Evolutionary conservation across 1,140 invertebrate genomes (phyloP), one percentile per base, ranked within the genome.

Genomic region (Hypothenemus hampei): DNA sequence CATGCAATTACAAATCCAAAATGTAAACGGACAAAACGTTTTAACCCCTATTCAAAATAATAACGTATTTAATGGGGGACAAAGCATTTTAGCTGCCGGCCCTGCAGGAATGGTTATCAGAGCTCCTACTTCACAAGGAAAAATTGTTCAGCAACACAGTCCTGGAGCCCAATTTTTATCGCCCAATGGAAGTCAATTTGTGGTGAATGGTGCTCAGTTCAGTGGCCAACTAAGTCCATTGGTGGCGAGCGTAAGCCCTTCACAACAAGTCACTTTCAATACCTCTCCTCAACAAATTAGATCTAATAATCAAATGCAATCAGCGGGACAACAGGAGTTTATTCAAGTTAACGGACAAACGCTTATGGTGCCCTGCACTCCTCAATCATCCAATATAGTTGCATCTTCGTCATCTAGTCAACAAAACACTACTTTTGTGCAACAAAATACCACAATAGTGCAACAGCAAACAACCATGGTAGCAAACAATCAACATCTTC

Each of bases 191-290:
- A 74, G 78, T 1, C 85, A 87, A 65, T 84, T 87, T 58, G 75
- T 86, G 50, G 80, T 87, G 22, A 86, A 85, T 53, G 84, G 85
- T 16, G 81, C 85, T 4, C 80, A 80, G 63, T 85, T 85, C 57
- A 84, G 83, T 26, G 87, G 87, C 1, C 87, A 90, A 63, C 59
- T 91, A 10, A 90, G 86, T 72, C 87, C 86, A 2, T 75, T 88
- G 37, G 77, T 88, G 0, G 81, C 85, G 0, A 86, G 81, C 61
- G 78, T 87, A 2, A 86, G 82, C 69, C 84, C 84, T 0, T 82
- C 80, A 41, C 82, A 81, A 58, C 80, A 80, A 60, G 81, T 70
- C 3, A 80, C 82, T 0, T 85, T 85, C 58, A 83, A 80, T 59
- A 72, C 80, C 1, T 40, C 67, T 47, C 72, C 73, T 1, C 76